phyloP scores from a whole-genome alignment of 2,888 invertebrate species.

The Caenorhabditis uteleia region DNA sequence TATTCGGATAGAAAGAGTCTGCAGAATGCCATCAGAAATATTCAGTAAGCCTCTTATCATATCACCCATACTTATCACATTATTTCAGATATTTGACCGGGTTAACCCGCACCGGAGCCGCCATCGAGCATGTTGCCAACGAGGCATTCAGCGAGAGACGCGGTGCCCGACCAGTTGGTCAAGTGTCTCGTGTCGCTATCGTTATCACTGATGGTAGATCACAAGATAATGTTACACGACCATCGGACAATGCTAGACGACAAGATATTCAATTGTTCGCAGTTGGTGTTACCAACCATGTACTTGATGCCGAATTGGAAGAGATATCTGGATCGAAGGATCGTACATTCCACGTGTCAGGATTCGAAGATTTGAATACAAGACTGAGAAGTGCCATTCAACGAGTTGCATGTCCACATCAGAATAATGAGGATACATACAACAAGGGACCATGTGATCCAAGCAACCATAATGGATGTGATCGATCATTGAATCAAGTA shows the following conservation, averaged over 20 bases:
- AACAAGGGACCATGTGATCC: constrained; percentile 60
- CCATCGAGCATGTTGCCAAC: constrained; percentile 69
- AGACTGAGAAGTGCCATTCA: constrained; percentile 62
- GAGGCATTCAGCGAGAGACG: constrained; percentile 67
- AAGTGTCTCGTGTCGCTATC: constrained; percentile 68
- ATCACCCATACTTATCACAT: background rate
- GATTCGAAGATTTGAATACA: constrained; percentile 65
- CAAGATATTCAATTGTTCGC: constrained; percentile 69
- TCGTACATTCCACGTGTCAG: constrained; percentile 62
- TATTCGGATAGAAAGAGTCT: constrained; percentile 39
- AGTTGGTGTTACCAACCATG: constrained; percentile 69
- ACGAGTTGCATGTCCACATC: constrained; percentile 59
- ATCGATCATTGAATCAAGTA: constrained; percentile 60
- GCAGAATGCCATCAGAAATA: constrained; percentile 45
- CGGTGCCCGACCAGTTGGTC: constrained; percentile 57
- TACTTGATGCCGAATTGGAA: constrained; percentile 58
- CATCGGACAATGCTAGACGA: constrained; percentile 62
- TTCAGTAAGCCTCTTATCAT: constrained; percentile 15
- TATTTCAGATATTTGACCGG: constrained; percentile 62
- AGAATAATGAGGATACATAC: constrained; percentile 28
- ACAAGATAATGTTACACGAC: constrained; percentile 65
- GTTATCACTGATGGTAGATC: constrained; percentile 71
- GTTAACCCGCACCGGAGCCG: constrained; percentile 68
- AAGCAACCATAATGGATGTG: constrained; percentile 57
- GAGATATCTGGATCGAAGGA: constrained; percentile 56